Conservation (phyloP, 2,113 vertebrate species). For the Heliornis fulica region DNA sequence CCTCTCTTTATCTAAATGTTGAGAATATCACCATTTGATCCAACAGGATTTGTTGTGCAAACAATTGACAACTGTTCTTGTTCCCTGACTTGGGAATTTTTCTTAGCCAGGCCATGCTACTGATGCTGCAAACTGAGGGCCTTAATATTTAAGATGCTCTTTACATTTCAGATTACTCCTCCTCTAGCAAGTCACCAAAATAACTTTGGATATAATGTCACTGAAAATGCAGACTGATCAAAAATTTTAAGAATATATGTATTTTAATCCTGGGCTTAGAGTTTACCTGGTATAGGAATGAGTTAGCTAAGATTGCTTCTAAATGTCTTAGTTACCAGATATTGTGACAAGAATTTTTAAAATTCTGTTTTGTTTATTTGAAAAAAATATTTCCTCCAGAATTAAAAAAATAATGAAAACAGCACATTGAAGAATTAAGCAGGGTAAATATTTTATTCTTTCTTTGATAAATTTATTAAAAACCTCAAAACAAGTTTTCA, state of each 20-base stretch:
- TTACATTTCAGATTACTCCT: slow-evolving; percentile 1
- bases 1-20: not conserved
- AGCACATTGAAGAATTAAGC: not conserved
- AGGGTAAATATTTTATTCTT: not conserved
- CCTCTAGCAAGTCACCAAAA: not conserved
- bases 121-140: not conserved
- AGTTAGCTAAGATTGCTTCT: not conserved
- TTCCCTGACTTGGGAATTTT: slow-evolving; percentile 45
- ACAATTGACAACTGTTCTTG: slow-evolving; percentile 60
- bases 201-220: not conserved
- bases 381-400: not conserved
- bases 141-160: not conserved
- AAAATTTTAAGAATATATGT: not conserved
- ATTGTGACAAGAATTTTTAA: not conserved
- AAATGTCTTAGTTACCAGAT: not conserved
- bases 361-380: not conserved
- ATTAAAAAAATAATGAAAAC: not conserved
- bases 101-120: not conserved
- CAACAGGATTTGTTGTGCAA: slow-evolving; percentile 52
- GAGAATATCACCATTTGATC: slow-evolving; percentile 55
- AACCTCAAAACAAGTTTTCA: not conserved
- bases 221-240: not conserved
- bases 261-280: not conserved
- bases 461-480: not conserved
- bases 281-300: not conserved